Percentiles rank a stretch among this genome's conserved stretches.
phyloP scores from a whole-genome alignment of 2,797 vertebrate species.

The Mastacembelus armatus region DNA sequence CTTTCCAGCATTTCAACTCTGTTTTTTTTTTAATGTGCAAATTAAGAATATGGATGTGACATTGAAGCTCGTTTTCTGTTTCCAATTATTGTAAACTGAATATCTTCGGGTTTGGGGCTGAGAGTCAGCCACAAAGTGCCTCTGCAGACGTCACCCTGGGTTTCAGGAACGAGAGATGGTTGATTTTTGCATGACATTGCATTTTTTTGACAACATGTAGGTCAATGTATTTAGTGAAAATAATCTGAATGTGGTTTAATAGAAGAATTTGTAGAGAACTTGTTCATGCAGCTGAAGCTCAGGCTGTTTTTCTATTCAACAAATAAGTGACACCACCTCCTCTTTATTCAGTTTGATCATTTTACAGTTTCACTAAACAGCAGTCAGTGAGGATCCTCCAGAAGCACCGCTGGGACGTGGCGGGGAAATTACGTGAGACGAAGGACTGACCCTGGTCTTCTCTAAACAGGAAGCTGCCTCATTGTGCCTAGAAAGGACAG shows the following conservation, averaged over 20 bases:
- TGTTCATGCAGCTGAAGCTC: too few species aligned
- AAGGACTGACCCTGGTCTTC: conserved; percentile 52
- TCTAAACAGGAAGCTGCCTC: conserved; percentile 86
- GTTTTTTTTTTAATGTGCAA: background rate
- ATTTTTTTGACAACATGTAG: too few species aligned
- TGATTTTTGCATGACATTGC: too few species aligned
- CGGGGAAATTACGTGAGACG: conserved; percentile 60
- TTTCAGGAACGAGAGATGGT: background rate
- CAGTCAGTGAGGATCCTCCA: background rate
- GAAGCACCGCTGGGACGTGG: background rate
- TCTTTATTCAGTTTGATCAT: background rate
- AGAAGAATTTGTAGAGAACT: too few species aligned
- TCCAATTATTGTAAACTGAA: background rate
- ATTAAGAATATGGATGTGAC: background rate
- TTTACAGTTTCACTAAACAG: background rate
- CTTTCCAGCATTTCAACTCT: too few species aligned
- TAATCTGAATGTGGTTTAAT: too few species aligned
- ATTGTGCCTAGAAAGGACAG: conserved; percentile 84
- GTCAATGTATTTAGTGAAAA: too few species aligned
- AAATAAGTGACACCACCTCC: too few species aligned
- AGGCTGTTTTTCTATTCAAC: too few species aligned
- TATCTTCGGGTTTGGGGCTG: too few species aligned
- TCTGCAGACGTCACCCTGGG: too few species aligned
- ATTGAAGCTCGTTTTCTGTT: background rate
- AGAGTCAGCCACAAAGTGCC: too few species aligned